A percentile compares a stretch with the other conserved stretches of the same genome.
Conservation (phyloP, 2,113 vertebrate species). For the Barbus barbus region DNA sequence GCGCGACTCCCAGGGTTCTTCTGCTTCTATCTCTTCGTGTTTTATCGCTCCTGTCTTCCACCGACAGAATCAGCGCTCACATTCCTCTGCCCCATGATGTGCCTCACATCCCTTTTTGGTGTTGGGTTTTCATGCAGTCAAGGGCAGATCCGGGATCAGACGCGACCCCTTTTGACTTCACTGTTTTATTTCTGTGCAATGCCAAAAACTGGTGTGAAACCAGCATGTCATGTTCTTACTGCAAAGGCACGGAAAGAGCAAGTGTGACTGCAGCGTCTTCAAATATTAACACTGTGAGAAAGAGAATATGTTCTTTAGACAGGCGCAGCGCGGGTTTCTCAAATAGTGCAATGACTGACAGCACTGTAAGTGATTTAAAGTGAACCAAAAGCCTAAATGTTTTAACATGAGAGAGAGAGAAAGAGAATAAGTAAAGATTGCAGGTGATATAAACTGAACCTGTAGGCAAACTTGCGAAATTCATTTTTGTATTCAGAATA, state of each 20-base stretch:
- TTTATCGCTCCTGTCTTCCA: slow-evolving; percentile 57
- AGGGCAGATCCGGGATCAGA: neutral
- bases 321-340: neutral
- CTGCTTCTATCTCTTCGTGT: slow-evolving; percentile 59
- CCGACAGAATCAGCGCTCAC: slow-evolving; percentile 25
- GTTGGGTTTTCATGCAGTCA: slow-evolving; percentile 27
- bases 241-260: neutral
- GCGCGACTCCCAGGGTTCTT: slow-evolving; percentile 31
- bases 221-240: neutral
- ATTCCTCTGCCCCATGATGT: slow-evolving; percentile 41
- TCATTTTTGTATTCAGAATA: slow-evolving; percentile 76
- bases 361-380: neutral
- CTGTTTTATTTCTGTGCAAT: slow-evolving; percentile 1
- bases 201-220: neutral
- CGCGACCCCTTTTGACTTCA: slow-evolving; percentile 28
- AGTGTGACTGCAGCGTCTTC: neutral
- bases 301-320: neutral
- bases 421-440: slow-evolving; percentile 21
- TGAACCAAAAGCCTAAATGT: neutral
- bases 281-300: neutral
- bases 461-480: slow-evolving; percentile 58
- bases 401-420: neutral
- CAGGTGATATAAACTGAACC: slow-evolving; percentile 15
- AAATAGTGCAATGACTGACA: neutral
- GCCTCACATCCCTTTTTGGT: slow-evolving; percentile 12